Evolutionary conservation across 1,140 invertebrate species (phyloP).

Genomic region (Dryas iulia): DNA sequence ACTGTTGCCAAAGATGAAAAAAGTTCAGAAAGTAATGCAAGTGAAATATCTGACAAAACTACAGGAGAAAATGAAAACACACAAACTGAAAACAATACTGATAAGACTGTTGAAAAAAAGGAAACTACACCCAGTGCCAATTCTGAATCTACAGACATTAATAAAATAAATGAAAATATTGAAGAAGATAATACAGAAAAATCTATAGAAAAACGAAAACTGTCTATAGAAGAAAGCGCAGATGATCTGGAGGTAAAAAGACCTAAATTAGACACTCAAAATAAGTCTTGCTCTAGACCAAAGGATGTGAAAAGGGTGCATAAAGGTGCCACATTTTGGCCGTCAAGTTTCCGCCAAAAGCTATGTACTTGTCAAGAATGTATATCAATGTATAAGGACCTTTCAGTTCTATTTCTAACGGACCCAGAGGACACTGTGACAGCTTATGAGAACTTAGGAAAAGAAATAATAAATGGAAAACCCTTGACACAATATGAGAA

Average conservation of each 20-base stretch:
- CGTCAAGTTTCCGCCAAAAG: conserved; percentile 86
- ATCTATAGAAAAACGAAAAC: conserved; percentile 47
- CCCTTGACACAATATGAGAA: conserved; percentile 86
- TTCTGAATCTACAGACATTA: neutral
- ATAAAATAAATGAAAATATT: neutral
- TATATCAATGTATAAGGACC: conserved; percentile 84
- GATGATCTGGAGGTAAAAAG: conserved; percentile 45
- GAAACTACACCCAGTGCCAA: neutral
- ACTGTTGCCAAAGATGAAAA: conserved; percentile 13
- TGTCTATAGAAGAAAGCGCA: conserved; percentile 36
- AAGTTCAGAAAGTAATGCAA: conserved; percentile 14
- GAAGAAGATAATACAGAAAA: conserved; percentile 13
- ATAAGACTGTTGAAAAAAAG: neutral
- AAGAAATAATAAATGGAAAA: conserved; percentile 76
- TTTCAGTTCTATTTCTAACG: conserved; percentile 86
- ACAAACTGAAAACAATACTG: conserved; percentile 13
- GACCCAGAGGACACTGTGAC: conserved; percentile 92
- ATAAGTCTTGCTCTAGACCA: conserved; percentile 45
- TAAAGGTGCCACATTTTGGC: conserved; percentile 84
- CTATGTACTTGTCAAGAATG: conserved; percentile 87
- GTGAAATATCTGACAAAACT: conserved; percentile 5
- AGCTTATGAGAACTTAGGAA: conserved; percentile 91
- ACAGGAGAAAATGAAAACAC: conserved; percentile 12
- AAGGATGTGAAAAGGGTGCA: conserved; percentile 43
- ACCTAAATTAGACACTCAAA: conserved; percentile 40